Base-by-base conservation (phyloP, 2,113 vertebrate species). In the Tachysurus vachellii region DNA sequence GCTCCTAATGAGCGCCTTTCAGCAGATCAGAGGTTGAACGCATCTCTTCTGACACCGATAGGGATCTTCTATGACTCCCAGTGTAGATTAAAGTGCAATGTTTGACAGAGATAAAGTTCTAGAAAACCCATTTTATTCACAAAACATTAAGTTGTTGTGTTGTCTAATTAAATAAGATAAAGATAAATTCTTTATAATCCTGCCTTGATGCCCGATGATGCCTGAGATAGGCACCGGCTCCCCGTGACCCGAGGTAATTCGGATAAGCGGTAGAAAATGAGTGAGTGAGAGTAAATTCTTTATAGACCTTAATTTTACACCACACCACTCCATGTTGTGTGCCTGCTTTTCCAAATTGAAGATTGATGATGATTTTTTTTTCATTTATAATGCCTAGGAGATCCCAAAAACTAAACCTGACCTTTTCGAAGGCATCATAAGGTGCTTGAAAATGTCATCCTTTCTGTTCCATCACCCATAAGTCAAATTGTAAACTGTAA, bases 1-100 rank as follows among this genome's bases (percentile, higher is more conserved):
- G 91, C 92, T 91, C 92, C 92, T 91, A 93, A 94, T 94, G 94
- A 94, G 94, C 91, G 92, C 80, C 93, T 95, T 95, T 94, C 92
- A 93, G 92, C 88, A 89, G 83, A 89, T 92, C 88, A 85, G 87
- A 91, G 94, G 91, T 91, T 87, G 73, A 59, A 23, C 92, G 86
- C 91, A 92, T 93, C 84, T 86, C 89, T 80, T 89, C 90, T 88
- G 85, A 88, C 90, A 88, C 91, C 89, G 90, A 93, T 85, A 82
- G 91, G 93, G 84, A 90, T 88, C 83, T 91, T 82, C 89, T 83
- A 90, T 94, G 90, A 89, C 88, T 88, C 89, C 88, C 79, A 44
- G 70, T 53, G 84, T 73, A 87, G 66, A 80, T 81, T 75, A 82
- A 86, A 88, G 87, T 91, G 88, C 75, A 53, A 84, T 82, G 53